These are phyloP conservation scores for Machimus rusticus DNA, from an alignment of 2,888 invertebrate species.

Conservation along the genomic window DNA sequence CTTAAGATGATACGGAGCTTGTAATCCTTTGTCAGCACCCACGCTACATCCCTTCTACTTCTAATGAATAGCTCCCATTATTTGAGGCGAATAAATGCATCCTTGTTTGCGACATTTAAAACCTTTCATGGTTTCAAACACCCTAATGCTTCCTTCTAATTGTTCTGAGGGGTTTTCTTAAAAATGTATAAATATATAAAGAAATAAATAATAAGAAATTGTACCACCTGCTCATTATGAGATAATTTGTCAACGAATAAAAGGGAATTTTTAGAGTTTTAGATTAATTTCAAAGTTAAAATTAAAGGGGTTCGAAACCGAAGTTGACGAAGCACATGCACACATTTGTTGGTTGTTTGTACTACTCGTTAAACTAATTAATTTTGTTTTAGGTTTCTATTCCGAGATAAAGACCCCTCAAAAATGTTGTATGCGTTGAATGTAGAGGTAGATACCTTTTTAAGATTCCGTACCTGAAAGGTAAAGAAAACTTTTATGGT, in stretches of 20 bases:
- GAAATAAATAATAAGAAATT: too few species aligned
- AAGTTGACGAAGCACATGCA: background rate
- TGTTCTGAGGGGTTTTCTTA: background rate
- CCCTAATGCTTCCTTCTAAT: background rate
- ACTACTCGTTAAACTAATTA: background rate
- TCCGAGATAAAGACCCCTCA: too few species aligned
- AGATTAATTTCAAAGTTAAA: background rate
- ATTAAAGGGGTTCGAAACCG: background rate
- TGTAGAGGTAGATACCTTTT: too few species aligned
- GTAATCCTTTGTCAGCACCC: background rate
- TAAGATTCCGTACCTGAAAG: too few species aligned
- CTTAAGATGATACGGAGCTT: background rate
- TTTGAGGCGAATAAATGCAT: background rate
- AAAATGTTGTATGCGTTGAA: too few species aligned
- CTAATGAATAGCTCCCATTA: background rate
- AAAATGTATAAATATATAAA: background rate
- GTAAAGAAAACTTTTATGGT: too few species aligned
- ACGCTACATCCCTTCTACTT: background rate
- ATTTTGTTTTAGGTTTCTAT: too few species aligned
- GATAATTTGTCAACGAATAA: background rate
- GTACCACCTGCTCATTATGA: background rate
- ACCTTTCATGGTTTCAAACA: background rate
- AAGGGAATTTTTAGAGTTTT: background rate
- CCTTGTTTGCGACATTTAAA: background rate
- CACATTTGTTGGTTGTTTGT: background rate